These are phyloP conservation scores for Drosophila putrida DNA, from an alignment of 2,888 invertebrate species.

Conservation along the genomic window DNA sequence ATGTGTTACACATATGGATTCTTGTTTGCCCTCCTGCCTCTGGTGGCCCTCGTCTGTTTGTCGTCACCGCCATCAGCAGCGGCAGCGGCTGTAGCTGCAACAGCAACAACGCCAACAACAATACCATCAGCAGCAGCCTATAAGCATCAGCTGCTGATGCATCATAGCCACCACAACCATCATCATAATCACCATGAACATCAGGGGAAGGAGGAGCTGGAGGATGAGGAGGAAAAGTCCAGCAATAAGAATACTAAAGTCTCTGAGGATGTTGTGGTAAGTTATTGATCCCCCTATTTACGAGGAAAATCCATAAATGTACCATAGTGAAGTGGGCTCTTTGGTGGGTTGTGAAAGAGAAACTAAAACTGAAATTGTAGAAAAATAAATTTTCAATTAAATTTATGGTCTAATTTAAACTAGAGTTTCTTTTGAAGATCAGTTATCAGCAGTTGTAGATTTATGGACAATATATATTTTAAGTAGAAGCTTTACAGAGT, in stretches of 20 bases:
- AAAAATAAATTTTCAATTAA: too few species aligned
- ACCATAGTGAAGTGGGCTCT: neutral
- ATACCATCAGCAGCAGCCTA: conserved; percentile 18
- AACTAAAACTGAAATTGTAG: too few species aligned
- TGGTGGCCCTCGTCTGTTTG: conserved; percentile 11
- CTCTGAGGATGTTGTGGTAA: conserved; percentile 67
- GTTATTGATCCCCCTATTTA: conserved; percentile 23
- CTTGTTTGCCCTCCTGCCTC: conserved; percentile 21
- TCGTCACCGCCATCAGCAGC: conserved; percentile 2
- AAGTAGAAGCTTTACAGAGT: too few species aligned
- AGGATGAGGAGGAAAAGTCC: conserved; percentile 18
- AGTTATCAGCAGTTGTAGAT: too few species aligned
- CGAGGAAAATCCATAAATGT: conserved; percentile 4
- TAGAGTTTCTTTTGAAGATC: too few species aligned
- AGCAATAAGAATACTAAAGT: conserved; percentile 35
- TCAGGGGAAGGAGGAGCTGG: conserved; percentile 13
- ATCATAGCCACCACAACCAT: conserved; percentile 40
- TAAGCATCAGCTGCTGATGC: conserved; percentile 34
- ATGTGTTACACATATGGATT: conserved; percentile 58
- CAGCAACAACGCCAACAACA: conserved; percentile 1
- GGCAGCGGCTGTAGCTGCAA: neutral
- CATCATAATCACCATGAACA: conserved; percentile 27
- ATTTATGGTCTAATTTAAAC: too few species aligned
- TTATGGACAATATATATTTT: too few species aligned
- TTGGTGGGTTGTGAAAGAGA: neutral